Percentiles rank a stretch among this genome's conserved stretches.
These are phyloP conservation scores for Tanypteryx hageni DNA, from an alignment of 2,888 invertebrate species.

Conservation along the genomic window DNA sequence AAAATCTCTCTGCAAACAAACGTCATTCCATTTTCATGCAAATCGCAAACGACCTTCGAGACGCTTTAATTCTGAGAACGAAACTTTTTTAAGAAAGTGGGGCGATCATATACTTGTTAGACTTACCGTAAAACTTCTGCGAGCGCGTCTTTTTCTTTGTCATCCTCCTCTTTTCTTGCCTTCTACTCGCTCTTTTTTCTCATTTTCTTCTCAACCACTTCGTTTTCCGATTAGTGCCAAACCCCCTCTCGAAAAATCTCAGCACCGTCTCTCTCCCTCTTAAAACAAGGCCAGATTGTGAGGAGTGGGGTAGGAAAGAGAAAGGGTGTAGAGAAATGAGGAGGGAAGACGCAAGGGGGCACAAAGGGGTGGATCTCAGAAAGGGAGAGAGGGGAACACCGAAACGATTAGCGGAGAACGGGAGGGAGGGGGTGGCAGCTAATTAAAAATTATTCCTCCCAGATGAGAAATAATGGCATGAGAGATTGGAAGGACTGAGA, in stretches of 20 bases:
- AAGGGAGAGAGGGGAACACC: neutral
- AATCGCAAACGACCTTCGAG: constrained; percentile 52
- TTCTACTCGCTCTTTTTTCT: neutral
- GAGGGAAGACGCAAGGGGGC: neutral
- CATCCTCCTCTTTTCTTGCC: constrained; percentile 27
- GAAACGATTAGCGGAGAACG: neutral
- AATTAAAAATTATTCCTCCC: constrained; percentile 64
- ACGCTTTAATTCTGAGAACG: constrained; percentile 46
- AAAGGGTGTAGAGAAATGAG: neutral
- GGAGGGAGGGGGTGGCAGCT: constrained; percentile 20
- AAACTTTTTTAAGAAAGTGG: constrained; percentile 56
- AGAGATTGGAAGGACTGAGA: constrained; percentile 21
- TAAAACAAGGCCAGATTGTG: constrained; percentile 43
- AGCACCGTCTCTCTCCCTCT: constrained; percentile 1
- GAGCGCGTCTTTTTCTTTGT: constrained; percentile 26
- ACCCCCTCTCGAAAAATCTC: constrained; percentile 10
- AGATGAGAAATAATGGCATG: constrained; percentile 58
- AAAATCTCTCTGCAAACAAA: constrained; percentile 27
- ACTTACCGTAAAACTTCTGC: constrained; percentile 8
- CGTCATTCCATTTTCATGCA: constrained; percentile 47
- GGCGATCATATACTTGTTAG: constrained; percentile 27
- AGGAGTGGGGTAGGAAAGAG: neutral
- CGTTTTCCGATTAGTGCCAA: constrained; percentile 28
- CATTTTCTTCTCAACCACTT: neutral
- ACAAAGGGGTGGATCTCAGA: constrained; percentile 1